phyloP scores from a whole-genome alignment of 2,888 invertebrate species.

The Netelia inedita region DNA sequence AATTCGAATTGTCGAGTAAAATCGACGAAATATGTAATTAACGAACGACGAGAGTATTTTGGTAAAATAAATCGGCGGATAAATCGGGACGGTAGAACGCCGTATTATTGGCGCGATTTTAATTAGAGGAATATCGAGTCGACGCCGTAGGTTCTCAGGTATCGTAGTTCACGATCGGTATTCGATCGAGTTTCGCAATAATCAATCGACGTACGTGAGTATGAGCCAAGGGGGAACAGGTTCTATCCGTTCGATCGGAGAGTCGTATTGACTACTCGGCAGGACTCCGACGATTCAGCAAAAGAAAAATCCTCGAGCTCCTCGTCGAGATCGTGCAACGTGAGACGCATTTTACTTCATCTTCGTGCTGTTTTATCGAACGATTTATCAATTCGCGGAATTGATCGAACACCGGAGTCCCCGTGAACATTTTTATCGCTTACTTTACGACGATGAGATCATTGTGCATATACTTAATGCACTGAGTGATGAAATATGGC shows the following conservation, averaged over 20 bases:
- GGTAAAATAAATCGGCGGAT: background rate
- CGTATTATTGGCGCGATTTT: slow-evolving; percentile 22
- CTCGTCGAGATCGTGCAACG: background rate
- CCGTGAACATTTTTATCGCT: slow-evolving; percentile 14
- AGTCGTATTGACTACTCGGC: slow-evolving; percentile 16
- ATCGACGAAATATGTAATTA: too few relatives aligned
- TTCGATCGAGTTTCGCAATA: slow-evolving; percentile 54
- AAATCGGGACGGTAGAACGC: background rate
- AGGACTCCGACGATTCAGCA: slow-evolving; percentile 40
- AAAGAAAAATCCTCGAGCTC: slow-evolving; percentile 46
- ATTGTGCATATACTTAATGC: background rate
- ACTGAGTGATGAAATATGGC: too few relatives aligned
- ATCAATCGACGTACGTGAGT: slow-evolving; percentile 32
- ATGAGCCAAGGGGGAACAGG: slow-evolving; percentile 36
- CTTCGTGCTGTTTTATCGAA: slow-evolving; percentile 21
- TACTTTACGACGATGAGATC: background rate
- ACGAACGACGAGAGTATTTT: too few relatives aligned
- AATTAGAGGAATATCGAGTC: slow-evolving; percentile 48
- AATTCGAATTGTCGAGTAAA: background rate
- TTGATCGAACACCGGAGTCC: slow-evolving; percentile 1
- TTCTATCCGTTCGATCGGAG: slow-evolving; percentile 39
- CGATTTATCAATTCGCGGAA: slow-evolving; percentile 47
- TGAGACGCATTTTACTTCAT: slow-evolving; percentile 46
- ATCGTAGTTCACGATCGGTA: slow-evolving; percentile 45
- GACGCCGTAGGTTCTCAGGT: slow-evolving; percentile 23